A percentile compares a stretch with the other conserved stretches of the same genome.
phyloP scores from a whole-genome alignment of 2,797 vertebrate genomes.

The Clarias fuscus region DNA sequence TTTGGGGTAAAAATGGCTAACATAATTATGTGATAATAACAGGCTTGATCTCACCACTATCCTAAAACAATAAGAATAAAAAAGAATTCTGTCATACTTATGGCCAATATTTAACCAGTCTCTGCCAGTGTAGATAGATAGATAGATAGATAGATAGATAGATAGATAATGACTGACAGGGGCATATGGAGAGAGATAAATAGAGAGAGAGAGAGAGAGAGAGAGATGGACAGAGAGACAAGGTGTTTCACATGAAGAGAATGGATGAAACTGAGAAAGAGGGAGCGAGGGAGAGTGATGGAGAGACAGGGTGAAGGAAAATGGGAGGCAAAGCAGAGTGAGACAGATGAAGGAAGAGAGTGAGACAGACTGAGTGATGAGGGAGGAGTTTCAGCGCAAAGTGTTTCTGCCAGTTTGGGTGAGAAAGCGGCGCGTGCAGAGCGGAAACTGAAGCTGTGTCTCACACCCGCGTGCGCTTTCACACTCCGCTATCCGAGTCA shows the following conservation, averaged over 20 bases:
- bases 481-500: not conserved
- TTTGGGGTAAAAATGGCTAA: no score
- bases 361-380: not conserved
- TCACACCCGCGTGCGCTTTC: conserved; percentile 4
- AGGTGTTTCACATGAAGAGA: no score
- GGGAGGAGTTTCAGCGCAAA: conserved; percentile 18
- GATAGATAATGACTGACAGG: not conserved
- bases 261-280: no score
- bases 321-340: not conserved
- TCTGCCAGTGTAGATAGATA: not conserved
- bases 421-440: conserved; percentile 36
- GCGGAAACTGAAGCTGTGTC: conserved; percentile 31
- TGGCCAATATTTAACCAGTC: no score
- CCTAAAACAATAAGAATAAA: no score
- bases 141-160: not conserved
- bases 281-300: not conserved
- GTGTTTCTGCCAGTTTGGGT: conserved; percentile 5
- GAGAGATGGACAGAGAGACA: no score
- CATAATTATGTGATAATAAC: no score
- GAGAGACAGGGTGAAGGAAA: not conserved
- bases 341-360: not conserved
- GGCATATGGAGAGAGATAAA: no score
- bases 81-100: no score
- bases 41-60: no score
- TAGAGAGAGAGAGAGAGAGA: no score